Base-by-base conservation (phyloP, 2,888 invertebrate species). In the Aricia artaxerxes region DNA sequence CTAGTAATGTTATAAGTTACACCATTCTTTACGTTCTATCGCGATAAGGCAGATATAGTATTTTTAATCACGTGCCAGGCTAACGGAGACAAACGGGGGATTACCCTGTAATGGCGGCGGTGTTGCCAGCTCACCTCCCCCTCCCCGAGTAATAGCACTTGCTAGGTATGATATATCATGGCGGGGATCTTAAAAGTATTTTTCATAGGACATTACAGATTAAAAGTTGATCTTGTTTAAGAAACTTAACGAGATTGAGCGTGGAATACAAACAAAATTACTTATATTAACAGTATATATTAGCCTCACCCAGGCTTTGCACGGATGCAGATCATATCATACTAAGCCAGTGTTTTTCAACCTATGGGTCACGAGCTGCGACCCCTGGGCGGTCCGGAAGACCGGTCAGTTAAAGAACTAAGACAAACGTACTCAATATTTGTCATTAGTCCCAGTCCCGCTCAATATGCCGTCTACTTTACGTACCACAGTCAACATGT, bases 81-180 rank as follows among this genome's bases (percentile, higher is more conserved):
- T 69, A 69, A 69, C 69, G 69, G 69, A 69, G 69, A 69, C 69
- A 69, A 69, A 69, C 38, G 69, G 35, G 69, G 69, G 35, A 69
- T 69, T 69, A 69, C 69, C 35, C 35, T 4, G 35, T 69, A 69
- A 69, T 69, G 69, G 69, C 69, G 69, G 9, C 69, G 69, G 69
- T 69, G 38, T 69, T 69, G 35, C 69, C 69, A 69, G 35, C 35
- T 69, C 6, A 69, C 13, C 11, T 38, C 35, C 53, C 53, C 53
- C 53, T 5, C 35, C 69, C 69, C 69, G 69, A 13, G 6, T 69
- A 69, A 69, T 69, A 35, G 69, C 24, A 69, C 5, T 69, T 35
- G 31, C 64, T 38, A 35, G 69, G 38, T 69, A 69, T 64, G 64
- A 64, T 64, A 64, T 61, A 61, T 61, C 24, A 16, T 64, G 3